Evolutionary conservation across 2,797 vertebrate genomes (phyloP).

Genomic region (Triplophysa bombifrons): DNA sequence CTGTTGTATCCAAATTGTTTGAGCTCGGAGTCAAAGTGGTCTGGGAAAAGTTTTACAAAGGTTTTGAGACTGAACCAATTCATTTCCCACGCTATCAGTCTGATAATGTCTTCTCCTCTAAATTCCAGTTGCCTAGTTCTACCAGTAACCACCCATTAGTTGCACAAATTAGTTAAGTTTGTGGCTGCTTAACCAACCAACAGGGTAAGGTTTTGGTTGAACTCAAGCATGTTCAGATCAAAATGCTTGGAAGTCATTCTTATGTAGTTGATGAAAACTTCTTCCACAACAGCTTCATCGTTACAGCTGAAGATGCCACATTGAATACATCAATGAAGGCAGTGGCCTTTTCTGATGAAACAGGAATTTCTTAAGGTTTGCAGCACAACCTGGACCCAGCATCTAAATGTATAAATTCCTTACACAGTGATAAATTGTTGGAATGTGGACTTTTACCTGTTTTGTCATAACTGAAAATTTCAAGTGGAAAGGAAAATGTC

Average conservation of each 20-base stretch:
- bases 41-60: too few relatives aligned
- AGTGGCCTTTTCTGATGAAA: slow-evolving; percentile 79
- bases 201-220: slow-evolving; percentile 80
- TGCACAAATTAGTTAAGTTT: too few relatives aligned
- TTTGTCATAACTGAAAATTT: slow-evolving; percentile 65
- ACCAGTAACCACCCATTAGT: too few relatives aligned
- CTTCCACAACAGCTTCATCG: slow-evolving; percentile 77
- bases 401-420: slow-evolving; percentile 57
- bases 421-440: slow-evolving; percentile 61
- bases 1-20: too few relatives aligned
- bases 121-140: too few relatives aligned
- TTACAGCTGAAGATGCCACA: slow-evolving; percentile 49
- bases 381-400: slow-evolving; percentile 71
- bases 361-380: slow-evolving; percentile 75
- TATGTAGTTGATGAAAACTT: slow-evolving; percentile 77
- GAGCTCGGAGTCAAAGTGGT: too few relatives aligned
- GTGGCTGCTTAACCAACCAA: slow-evolving; percentile 83
- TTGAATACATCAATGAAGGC: slow-evolving; percentile 61
- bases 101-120: too few relatives aligned
- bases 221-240: slow-evolving; percentile 74
- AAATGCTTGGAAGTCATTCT: slow-evolving; percentile 68
- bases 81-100: too few relatives aligned
- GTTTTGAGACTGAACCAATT: too few relatives aligned
- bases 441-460: too few relatives aligned
- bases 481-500: slow-evolving; percentile 64